Percentiles rank a stretch among this genome's conserved stretches.
These are phyloP conservation scores for Copsychus sechellarum DNA, from an alignment of 2,113 vertebrate genomes.

Conservation along the genomic window DNA sequence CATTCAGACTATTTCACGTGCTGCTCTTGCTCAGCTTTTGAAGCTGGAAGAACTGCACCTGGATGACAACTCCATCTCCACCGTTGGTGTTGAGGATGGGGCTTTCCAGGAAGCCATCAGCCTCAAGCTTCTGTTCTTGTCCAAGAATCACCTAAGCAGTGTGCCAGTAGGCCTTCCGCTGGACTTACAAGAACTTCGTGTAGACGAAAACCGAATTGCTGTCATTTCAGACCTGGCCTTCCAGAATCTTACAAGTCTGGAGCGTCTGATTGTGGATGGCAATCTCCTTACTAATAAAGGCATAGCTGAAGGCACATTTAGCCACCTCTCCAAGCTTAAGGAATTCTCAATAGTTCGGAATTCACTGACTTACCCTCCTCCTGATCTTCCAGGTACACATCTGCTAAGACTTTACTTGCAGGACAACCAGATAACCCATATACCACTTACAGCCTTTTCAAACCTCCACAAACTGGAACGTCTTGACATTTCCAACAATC, in stretches of 20 bases:
- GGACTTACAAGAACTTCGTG: constrained; percentile 89
- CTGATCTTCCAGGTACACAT: constrained; percentile 85
- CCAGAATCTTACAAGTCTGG: constrained; percentile 90
- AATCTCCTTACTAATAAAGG: constrained; percentile 94
- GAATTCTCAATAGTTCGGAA: constrained; percentile 95
- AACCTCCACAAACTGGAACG: constrained; percentile 87
- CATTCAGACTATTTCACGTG: constrained; percentile 96
- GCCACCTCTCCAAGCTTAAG: constrained; percentile 87
- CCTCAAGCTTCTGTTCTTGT: constrained; percentile 94
- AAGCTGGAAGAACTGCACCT: constrained; percentile 93
- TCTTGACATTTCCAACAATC: constrained; percentile 94
- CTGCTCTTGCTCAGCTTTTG: constrained; percentile 89
- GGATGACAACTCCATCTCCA: constrained; percentile 97
- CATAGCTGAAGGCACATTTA: constrained; percentile 92
- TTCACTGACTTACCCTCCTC: constrained; percentile 89
- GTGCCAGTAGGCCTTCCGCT: constrained; percentile 92
- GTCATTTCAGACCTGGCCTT: constrained; percentile 93
- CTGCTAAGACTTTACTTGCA: constrained; percentile 90
- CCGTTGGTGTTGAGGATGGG: constrained; percentile 94
- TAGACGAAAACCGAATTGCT: constrained; percentile 96
- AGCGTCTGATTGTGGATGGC: constrained; percentile 92
- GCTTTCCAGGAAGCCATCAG: constrained; percentile 93
- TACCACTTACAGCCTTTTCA: constrained; percentile 88
- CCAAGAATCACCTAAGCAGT: constrained; percentile 97
- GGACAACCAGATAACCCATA: constrained; percentile 95